Conservation (phyloP, 2,888 invertebrate species). For the Hipparchia semele region DNA sequence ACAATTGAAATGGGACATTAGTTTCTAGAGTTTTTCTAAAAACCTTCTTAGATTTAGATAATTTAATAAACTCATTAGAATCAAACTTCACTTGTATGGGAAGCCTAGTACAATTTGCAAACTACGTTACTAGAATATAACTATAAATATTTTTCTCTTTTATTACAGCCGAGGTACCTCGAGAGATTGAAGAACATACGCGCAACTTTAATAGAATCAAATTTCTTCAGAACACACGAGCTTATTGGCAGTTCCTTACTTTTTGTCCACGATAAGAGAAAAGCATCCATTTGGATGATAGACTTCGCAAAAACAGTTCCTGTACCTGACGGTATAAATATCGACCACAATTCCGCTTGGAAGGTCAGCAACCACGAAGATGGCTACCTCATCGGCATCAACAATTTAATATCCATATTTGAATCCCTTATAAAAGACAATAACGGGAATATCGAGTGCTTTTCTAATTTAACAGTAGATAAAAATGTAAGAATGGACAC, state of each 20-base stretch:
- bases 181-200: constrained; percentile 93
- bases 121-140: neutral
- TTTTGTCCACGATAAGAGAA: constrained; percentile 95
- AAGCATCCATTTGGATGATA: constrained; percentile 97
- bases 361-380: constrained; percentile 98
- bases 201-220: constrained; percentile 91
- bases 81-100: no score
- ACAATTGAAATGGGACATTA: no score
- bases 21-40: no score
- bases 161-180: constrained; percentile 89
- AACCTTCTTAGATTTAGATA: no score
- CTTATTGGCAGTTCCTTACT: constrained; percentile 97
- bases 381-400: constrained; percentile 95
- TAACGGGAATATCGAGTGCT: constrained; percentile 71
- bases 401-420: constrained; percentile 94
- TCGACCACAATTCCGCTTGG: constrained; percentile 93
- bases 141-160: constrained; percentile 24
- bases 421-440: constrained; percentile 83
- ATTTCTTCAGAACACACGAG: constrained; percentile 96
- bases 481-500: constrained; percentile 69
- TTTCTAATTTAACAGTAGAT: constrained; percentile 61
- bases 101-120: neutral
- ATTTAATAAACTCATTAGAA: no score
- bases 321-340: constrained; percentile 88
- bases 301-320: constrained; percentile 98